Percentiles rank a stretch among this genome's conserved stretches.
These are phyloP conservation scores for Coboldia fuscipes DNA, from an alignment of 1,140 invertebrate genomes.

Conservation along the genomic window DNA sequence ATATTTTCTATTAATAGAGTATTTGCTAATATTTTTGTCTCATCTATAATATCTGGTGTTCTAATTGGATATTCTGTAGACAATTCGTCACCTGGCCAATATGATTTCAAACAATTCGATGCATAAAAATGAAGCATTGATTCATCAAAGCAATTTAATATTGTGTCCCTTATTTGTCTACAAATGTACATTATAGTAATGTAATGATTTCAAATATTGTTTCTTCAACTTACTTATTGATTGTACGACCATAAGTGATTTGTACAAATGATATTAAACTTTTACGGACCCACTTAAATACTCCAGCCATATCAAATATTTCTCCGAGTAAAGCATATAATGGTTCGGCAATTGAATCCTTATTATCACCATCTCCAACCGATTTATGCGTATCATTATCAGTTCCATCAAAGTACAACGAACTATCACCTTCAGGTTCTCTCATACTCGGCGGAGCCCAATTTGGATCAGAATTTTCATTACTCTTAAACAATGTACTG, in stretches of 20 bases:
- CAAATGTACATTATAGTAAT: slow-evolving; percentile 6
- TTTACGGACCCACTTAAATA: slow-evolving; percentile 67
- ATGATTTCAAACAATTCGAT: slow-evolving; percentile 57
- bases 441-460: slow-evolving; percentile 13
- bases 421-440: slow-evolving; percentile 50
- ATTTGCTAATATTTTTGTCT: slow-evolving; percentile 21
- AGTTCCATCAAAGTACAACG: slow-evolving; percentile 38
- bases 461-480: slow-evolving; percentile 15
- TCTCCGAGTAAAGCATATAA: slow-evolving; percentile 67
- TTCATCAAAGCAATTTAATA: slow-evolving; percentile 71
- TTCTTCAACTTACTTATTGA: slow-evolving; percentile 41
- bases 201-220: slow-evolving; percentile 1
- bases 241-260: slow-evolving; percentile 74
- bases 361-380: slow-evolving; percentile 30
- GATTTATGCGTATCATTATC: slow-evolving; percentile 22
- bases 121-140: slow-evolving; percentile 79
- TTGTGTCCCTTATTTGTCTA: slow-evolving; percentile 71
- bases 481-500: slow-evolving; percentile 65
- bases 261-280: slow-evolving; percentile 82
- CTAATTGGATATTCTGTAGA: slow-evolving; percentile 27
- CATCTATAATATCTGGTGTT: slow-evolving; percentile 45
- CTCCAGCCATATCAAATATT: slow-evolving; percentile 71
- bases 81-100: slow-evolving; percentile 67
- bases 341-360: slow-evolving; percentile 74
- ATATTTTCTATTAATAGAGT: slow-evolving; percentile 42